Conservation (phyloP, 2,888 invertebrate genomes). For the Drosophila barbarae region DNA sequence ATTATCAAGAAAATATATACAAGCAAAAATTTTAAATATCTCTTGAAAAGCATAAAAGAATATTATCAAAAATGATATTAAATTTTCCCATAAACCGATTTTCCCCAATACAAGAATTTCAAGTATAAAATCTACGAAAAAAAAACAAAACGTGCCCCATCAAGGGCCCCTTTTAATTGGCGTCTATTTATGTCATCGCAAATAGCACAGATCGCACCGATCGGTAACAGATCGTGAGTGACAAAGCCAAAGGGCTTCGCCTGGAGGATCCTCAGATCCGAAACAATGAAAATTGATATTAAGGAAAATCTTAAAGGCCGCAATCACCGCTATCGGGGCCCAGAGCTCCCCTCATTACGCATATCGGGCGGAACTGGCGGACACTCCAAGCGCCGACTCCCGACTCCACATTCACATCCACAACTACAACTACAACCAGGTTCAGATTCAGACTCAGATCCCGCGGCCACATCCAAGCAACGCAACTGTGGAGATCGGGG, state of each 20-base stretch:
- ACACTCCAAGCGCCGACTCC: slow-evolving; percentile 46
- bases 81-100: neutral
- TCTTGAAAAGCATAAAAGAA: too few relatives aligned
- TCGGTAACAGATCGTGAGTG: slow-evolving; percentile 58
- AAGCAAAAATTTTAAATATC: too few relatives aligned
- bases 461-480: slow-evolving; percentile 59
- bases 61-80: neutral
- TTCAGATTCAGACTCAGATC: slow-evolving; percentile 1
- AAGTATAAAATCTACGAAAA: neutral
- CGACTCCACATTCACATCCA: neutral
- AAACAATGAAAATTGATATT: slow-evolving; percentile 73
- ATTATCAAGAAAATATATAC: too few relatives aligned
- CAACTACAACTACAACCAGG: neutral
- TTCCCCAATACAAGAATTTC: neutral
- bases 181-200: slow-evolving; percentile 75
- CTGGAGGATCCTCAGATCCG: slow-evolving; percentile 8
- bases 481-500: slow-evolving; percentile 55
- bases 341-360: slow-evolving; percentile 59
- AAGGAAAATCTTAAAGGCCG: slow-evolving; percentile 68
- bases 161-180: slow-evolving; percentile 71
- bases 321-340: slow-evolving; percentile 56
- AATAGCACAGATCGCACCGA: slow-evolving; percentile 69
- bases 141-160: slow-evolving; percentile 53
- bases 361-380: slow-evolving; percentile 46
- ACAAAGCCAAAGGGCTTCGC: slow-evolving; percentile 43